Percentiles rank a stretch among this genome's conserved stretches.
Conservation (phyloP, 2,797 vertebrate species). For the Tangara arthus region DNA sequence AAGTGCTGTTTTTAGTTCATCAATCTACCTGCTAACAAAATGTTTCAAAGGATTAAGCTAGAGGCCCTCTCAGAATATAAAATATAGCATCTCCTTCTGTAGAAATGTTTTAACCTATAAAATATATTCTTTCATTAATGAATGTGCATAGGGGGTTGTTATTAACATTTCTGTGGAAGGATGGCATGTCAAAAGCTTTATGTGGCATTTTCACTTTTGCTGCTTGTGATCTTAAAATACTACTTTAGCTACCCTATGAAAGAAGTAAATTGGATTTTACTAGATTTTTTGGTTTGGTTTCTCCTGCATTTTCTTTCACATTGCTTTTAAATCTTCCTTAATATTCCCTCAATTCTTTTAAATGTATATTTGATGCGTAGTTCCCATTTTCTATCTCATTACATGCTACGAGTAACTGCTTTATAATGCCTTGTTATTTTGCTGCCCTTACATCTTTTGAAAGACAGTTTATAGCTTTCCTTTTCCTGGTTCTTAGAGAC, state of each 20-base stretch:
- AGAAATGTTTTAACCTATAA: background rate
- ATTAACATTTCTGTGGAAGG: background rate
- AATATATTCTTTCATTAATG: background rate
- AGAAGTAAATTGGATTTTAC: background rate
- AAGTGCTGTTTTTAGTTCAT: background rate
- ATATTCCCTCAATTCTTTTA: background rate
- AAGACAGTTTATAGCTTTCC: background rate
- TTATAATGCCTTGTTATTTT: background rate
- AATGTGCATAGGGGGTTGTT: background rate
- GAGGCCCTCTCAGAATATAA: background rate
- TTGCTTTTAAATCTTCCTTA: background rate
- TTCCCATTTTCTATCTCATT: background rate
- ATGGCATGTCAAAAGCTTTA: background rate
- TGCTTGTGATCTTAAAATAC: background rate
- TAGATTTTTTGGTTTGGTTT: accelerated
- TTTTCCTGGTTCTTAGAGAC: background rate
- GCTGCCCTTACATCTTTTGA: background rate
- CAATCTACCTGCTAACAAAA: background rate
- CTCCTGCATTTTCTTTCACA: background rate
- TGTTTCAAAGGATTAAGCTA: background rate
- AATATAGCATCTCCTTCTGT: background rate
- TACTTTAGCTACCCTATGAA: background rate
- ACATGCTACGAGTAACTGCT: background rate
- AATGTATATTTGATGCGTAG: background rate
- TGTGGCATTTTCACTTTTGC: background rate